phyloP scores from a whole-genome alignment of 2,888 invertebrate genomes.

The Cheilosia scutellata region DNA sequence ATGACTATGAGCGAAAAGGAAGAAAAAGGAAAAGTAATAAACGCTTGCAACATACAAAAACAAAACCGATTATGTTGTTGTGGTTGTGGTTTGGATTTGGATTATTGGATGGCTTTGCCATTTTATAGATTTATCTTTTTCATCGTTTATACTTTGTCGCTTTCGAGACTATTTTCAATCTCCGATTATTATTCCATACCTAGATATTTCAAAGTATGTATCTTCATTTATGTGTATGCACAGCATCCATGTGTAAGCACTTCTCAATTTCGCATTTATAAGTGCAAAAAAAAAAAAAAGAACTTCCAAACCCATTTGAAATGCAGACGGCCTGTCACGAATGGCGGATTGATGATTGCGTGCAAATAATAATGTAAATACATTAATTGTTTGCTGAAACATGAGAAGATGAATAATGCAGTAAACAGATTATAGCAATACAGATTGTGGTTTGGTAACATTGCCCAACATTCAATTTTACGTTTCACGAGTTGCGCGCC shows the following conservation, averaged over 20 bases:
- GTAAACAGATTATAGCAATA: not conserved
- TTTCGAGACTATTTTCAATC: constrained; percentile 3
- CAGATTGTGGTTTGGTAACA: constrained; percentile 1
- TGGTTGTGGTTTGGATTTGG: constrained; percentile 31
- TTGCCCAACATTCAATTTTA: not conserved
- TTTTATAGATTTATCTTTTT: constrained; percentile 24
- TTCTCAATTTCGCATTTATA: constrained; percentile 28
- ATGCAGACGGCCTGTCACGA: not conserved
- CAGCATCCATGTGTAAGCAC: not conserved
- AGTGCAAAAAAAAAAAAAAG: not conserved
- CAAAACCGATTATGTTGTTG: constrained; percentile 53
- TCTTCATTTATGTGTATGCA: not conserved
- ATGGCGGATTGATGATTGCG: constrained; percentile 26
- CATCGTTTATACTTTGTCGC: constrained; percentile 10
- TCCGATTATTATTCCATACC: constrained; percentile 6
- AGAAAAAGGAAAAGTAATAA: constrained; percentile 21
- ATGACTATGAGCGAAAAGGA: constrained; percentile 17
- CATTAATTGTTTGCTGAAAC: constrained; percentile 20
- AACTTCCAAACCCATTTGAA: not conserved
- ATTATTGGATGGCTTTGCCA: constrained; percentile 20
- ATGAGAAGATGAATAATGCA: too few species aligned
- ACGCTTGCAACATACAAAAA: constrained; percentile 47
- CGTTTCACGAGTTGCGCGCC: not conserved
- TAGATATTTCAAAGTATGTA: not conserved
- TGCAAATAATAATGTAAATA: constrained; percentile 26